A percentile compares a stretch with the other conserved stretches of the same genome.
These are phyloP conservation scores for Siderastrea siderea DNA, from an alignment of 92 coral and sea anemone species.

Conservation along the genomic window DNA sequence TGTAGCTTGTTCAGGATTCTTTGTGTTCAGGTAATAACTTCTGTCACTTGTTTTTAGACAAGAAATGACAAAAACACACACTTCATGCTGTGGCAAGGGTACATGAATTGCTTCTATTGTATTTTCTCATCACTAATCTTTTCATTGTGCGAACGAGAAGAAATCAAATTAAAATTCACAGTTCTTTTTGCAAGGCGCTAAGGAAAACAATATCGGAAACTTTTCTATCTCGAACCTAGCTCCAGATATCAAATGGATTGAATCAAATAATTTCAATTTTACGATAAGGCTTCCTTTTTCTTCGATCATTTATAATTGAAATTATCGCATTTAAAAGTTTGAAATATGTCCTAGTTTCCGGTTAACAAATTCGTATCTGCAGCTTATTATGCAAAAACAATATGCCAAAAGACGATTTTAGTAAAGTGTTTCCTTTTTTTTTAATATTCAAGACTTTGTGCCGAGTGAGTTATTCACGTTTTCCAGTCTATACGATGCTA, in stretches of 20 bases:
- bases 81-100: not conserved
- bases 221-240: not conserved
- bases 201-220: not conserved
- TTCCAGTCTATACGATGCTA: not conserved
- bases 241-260: not conserved
- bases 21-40: not conserved
- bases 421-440: too few relatives aligned
- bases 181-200: slow-evolving; percentile 19
- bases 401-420: slow-evolving; percentile 1
- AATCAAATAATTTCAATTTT: not conserved
- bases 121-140: slow-evolving; percentile 6
- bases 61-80: slow-evolving; percentile 3
- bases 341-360: not conserved
- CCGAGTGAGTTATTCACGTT: not conserved
- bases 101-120: slow-evolving; percentile 6
- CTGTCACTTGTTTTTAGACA: not conserved
- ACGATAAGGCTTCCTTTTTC: not conserved
- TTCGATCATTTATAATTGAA: not conserved
- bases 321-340: not conserved
- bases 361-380: not conserved
- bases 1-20: not conserved
- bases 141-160: slow-evolving; percentile 12
- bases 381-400: slow-evolving; percentile 18
- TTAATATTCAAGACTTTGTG: too few relatives aligned
- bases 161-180: slow-evolving; percentile 48